Evolutionary conservation across 2,888 invertebrate species (phyloP), one percentile per base, ranked within the genome.

Genomic region (Drosophila peninsularis): DNA sequence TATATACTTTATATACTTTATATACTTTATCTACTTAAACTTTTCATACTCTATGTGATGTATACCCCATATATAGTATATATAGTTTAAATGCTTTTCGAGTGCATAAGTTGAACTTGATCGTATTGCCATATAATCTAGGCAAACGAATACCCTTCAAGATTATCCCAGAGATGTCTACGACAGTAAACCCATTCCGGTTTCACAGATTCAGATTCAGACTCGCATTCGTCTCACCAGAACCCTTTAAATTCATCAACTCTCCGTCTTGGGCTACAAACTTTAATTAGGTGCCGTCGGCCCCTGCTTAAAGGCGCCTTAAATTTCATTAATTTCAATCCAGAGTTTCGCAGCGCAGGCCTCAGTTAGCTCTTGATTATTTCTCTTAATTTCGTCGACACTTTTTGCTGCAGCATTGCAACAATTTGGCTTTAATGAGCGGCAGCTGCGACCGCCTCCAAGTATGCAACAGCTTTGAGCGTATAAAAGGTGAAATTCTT

Each of bases 401-500:
- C 44, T 56, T 34, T 21, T 21, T n/a, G 24, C 11, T 53, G 62
- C 58, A 68, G 36, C 56, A 44, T 62, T 73, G 76, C 65, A 78
- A 69, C 74, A 69, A 57, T 73, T 69, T 73, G 42, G 53, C 60
- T 69, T 76, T 47, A 76, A 76, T 73, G 78, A 61, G 45, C 27
- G 62, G 60, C 65, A 39, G 53, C 53, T 41, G 65, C 17, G 17
- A 53, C 47, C 41, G 45, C 47, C 52, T 47, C 41, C 60, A 63
- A 66, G 61, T 50, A 60, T 34, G 78, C 62, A 77, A 56, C 75
- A 60, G 73, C 64, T 68, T 72, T 64, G 50, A 58, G 62, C 56
- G 68, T 69, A 77, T 75, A 77, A 73, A 78, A 69, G 73, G 53
- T 62, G 47, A 62, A 68, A 64, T 78, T 68, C 73, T 68, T 78